Percentiles rank a stretch among this genome's conserved stretches.
phyloP scores from a whole-genome alignment of 2,888 invertebrate species.

The Coelopa pilipes region DNA sequence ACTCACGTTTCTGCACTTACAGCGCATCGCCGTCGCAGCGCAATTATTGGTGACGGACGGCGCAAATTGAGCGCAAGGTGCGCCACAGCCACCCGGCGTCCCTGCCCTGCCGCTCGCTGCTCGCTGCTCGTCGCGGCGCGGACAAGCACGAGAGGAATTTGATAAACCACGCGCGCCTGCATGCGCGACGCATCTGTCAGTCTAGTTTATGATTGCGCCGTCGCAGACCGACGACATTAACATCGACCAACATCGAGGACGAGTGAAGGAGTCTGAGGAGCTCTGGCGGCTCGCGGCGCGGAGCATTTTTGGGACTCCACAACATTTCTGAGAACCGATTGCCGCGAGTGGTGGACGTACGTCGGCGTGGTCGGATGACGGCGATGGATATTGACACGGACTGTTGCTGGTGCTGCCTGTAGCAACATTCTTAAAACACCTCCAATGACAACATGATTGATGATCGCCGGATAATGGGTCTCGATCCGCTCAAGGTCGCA shows the following conservation, averaged over 20 bases:
- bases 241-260: not conserved
- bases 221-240: not conserved
- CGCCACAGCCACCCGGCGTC: conserved; percentile 1
- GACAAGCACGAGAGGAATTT: conserved; percentile 22
- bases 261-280: not conserved
- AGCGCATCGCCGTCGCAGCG: conserved; percentile 8
- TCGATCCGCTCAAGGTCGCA: conserved; percentile 3
- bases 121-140: not conserved
- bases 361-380: not conserved
- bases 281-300: not conserved
- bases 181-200: conserved; percentile 37
- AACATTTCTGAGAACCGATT: conserved; percentile 14
- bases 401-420: conserved; percentile 2
- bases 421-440: conserved; percentile 15
- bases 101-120: not conserved
- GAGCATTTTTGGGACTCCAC: not conserved
- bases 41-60: conserved; percentile 26
- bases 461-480: not conserved
- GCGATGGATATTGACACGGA: conserved; percentile 4
- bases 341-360: not conserved
- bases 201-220: conserved; percentile 29
- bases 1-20: conserved; percentile 33
- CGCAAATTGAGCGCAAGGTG: conserved; percentile 38
- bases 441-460: conserved; percentile 21
- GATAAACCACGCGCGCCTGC: conserved; percentile 34